Evolutionary conservation across 2,113 vertebrate species (phyloP).

Genomic region (Caretta caretta): DNA sequence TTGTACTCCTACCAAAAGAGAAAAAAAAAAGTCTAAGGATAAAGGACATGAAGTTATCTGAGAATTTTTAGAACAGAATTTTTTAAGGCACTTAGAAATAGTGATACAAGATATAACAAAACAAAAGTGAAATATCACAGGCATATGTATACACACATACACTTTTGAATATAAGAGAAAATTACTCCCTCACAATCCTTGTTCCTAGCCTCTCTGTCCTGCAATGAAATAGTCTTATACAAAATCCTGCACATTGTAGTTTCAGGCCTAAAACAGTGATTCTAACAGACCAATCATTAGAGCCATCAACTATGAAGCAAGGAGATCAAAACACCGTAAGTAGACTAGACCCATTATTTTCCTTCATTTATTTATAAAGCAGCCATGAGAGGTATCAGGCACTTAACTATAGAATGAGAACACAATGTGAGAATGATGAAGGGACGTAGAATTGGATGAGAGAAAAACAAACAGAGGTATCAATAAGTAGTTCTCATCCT

Average conservation of each 20-base stretch:
- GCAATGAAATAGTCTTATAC: not conserved
- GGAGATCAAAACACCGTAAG: not conserved
- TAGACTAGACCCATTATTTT: not conserved
- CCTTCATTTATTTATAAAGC: not conserved
- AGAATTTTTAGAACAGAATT: not conserved
- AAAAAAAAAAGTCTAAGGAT: not conserved
- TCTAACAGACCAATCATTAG: not conserved
- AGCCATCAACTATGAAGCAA: not conserved
- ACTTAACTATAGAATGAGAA: not conserved
- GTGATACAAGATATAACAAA: not conserved
- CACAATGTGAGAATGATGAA: not conserved
- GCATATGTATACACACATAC: not conserved
- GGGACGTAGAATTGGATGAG: not conserved
- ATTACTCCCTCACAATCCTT: not conserved
- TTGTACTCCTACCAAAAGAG: not conserved
- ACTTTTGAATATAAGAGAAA: not conserved
- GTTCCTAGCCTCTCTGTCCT: not conserved
- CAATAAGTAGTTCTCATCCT: not conserved
- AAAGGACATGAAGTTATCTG: not conserved
- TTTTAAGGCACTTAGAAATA: not conserved
- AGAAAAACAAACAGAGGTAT: accelerated
- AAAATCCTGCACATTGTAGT: not conserved
- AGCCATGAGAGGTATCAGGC: not conserved
- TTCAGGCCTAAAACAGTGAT: not conserved
- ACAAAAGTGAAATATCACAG: not conserved